Conservation (phyloP, 2,888 invertebrate species). For the Falcaria lacertinaria region DNA sequence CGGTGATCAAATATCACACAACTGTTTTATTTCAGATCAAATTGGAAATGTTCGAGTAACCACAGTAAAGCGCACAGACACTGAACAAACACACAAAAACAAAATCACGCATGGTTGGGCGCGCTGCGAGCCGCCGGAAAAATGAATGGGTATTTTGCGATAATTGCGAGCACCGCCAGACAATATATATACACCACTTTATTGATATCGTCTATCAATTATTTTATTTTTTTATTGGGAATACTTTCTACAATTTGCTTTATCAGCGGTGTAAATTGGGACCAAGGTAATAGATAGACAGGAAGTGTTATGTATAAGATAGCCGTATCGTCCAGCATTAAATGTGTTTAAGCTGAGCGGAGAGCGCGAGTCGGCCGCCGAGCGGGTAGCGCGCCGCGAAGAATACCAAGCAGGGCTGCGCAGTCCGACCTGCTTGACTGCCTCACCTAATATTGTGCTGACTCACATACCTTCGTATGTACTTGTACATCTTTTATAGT, state of each 20-base stretch:
- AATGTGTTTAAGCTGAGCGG: background rate
- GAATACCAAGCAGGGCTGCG: constrained; percentile 65
- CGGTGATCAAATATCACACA: constrained; percentile 45
- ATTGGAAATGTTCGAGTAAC: constrained; percentile 64
- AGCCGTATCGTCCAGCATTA: too few species aligned
- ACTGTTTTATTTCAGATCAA: constrained; percentile 58
- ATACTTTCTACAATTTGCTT: background rate
- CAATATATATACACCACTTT: constrained; percentile 30
- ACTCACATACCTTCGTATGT: constrained; percentile 57
- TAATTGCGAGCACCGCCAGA: constrained; percentile 55
- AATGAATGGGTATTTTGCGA: constrained; percentile 70
- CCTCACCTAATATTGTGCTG: constrained; percentile 64
- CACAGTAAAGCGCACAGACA: constrained; percentile 61
- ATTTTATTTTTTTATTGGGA: background rate
- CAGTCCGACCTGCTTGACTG: constrained; percentile 21
- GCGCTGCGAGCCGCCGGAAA: constrained; percentile 56
- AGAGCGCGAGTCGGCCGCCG: constrained; percentile 38
- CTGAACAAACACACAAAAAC: constrained; percentile 71
- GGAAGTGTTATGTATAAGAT: too few species aligned
- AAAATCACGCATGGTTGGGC: constrained; percentile 70
- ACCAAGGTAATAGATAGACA: too few species aligned
- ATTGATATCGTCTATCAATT: constrained; percentile 13
- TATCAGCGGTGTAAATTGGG: background rate
- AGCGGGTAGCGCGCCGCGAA: constrained; percentile 37
- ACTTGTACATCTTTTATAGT: constrained; percentile 47